Evolutionary conservation across 2,888 invertebrate species (phyloP).

Genomic region (Aplocera efformata): DNA sequence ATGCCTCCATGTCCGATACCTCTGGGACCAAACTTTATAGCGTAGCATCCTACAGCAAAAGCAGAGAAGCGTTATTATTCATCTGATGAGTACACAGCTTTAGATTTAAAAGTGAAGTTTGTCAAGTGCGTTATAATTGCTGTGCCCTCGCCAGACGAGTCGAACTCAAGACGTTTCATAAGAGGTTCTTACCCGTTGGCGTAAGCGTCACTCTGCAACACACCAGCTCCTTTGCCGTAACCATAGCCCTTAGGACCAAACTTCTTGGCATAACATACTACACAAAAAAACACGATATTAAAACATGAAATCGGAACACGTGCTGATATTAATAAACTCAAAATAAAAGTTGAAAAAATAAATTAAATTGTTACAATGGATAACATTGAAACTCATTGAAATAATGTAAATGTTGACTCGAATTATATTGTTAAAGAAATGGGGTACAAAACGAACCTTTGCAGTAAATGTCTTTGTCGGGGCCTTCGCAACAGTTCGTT

Average conservation of each 20-base stretch:
- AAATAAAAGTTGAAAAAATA: slow-evolving; percentile 22
- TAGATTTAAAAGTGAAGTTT: slow-evolving; percentile 25
- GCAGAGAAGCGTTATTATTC: slow-evolving; percentile 66
- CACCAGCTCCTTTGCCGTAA: slow-evolving; percentile 97
- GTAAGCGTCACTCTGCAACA: slow-evolving; percentile 93
- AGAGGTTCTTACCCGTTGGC: slow-evolving; percentile 86
- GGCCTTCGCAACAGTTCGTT: slow-evolving; percentile 94
- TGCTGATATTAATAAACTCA: slow-evolving; percentile 32
- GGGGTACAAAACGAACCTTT: slow-evolving; percentile 85
- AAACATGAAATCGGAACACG: slow-evolving; percentile 34
- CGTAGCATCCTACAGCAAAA: slow-evolving; percentile 92
- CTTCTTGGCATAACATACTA: slow-evolving; percentile 97
- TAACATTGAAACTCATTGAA: slow-evolving; percentile 15
- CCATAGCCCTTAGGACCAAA: slow-evolving; percentile 99
- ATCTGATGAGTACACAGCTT: slow-evolving; percentile 61
- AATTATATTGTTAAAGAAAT: slow-evolving; percentile 13
- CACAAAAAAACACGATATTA: slow-evolving; percentile 59
- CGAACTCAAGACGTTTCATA: slow-evolving; percentile 50
- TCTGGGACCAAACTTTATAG: slow-evolving; percentile 96
- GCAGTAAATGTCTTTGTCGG: slow-evolving; percentile 98
- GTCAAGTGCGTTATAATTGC: slow-evolving; percentile 37
- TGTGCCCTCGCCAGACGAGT: slow-evolving; percentile 69
- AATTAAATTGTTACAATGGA: slow-evolving; percentile 16
- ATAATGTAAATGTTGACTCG: slow-evolving; percentile 16
- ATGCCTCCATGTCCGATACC: slow-evolving; percentile 96